Evolutionary conservation across 2,888 invertebrate genomes (phyloP), one percentile per base, ranked within the genome.

Genomic region (Drosophila buzzatii): DNA sequence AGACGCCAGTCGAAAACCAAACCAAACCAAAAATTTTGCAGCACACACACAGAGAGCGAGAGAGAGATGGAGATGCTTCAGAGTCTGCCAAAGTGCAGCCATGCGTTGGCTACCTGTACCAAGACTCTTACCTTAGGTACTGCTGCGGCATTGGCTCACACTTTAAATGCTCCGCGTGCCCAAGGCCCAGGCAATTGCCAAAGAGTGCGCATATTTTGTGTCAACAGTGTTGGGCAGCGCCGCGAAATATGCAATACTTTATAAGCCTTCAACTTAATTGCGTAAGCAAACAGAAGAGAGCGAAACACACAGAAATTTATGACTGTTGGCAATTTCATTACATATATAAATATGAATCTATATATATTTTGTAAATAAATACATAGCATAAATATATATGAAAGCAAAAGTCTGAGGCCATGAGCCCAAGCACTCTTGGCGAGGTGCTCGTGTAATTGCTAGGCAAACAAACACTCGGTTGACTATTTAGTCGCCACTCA

Each of bases 51-150:
- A 18, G 0, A 44, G 18, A 20, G 12, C 5, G 14, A 18, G 44
- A n/a, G n/a, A n/a, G n/a, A 1, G n/a, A n/a, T 8, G 9, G n/a
- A 8, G n/a, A 6, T 37, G 16, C 53, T 23, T 37, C 52, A 65
- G 45, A 8, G 72, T 61, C 76, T 68, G 61, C 66, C 59, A 73
- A 64, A 75, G 56, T 84, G 86, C 87, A 86, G 72, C 75, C 82
- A 84, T 81, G 85, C 79, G 78, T 75, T 75, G 51, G 10, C 64
- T 70, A 7, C 20, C 44, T 20, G 12, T 39, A 16, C 16, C 37
- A 16, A 20, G 10, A 20, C 10, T 44, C 2, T 20, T 20, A 44
- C 20, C 44, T 45, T 20, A 2, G 20, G 2, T 3, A 23, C 23
- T 23, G 23, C 23, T 23, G 23, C 23, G 23, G 23, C 23, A 23